A percentile compares a stretch with the other conserved stretches of the same genome.
Evolutionary conservation across 2,797 vertebrate genomes (phyloP).

Genomic region (Lophotriccus pileatus): DNA sequence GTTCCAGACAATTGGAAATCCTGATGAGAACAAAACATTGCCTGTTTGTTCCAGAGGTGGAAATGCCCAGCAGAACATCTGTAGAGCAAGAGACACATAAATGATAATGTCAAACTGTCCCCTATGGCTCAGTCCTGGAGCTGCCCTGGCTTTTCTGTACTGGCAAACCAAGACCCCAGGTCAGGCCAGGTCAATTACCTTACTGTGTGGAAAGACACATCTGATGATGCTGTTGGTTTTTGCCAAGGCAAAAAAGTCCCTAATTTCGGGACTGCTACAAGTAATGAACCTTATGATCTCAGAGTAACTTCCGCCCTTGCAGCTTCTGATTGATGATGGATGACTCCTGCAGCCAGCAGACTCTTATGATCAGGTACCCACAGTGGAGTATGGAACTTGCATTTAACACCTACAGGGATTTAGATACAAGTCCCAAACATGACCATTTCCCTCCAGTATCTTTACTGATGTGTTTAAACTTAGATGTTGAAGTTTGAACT

Average conservation of each 20-base stretch:
- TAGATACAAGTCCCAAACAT: not conserved
- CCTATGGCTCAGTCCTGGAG: not conserved
- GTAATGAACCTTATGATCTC: rapidly evolving
- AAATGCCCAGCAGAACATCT: not conserved
- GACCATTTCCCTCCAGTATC: not conserved
- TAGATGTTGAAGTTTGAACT: not conserved
- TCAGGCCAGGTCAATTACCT: not conserved
- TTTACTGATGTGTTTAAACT: not conserved
- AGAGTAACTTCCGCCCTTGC: not conserved
- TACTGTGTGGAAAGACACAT: not conserved
- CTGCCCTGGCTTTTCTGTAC: not conserved
- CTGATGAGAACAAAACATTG: not conserved
- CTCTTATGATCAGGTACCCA: not conserved
- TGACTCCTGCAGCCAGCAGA: not conserved
- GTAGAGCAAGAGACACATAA: not conserved
- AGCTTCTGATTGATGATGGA: not conserved
- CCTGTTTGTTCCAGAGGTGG: not conserved
- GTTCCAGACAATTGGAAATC: constrained; percentile 10
- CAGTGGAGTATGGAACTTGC: not conserved
- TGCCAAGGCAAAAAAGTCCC: not conserved
- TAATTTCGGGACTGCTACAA: not conserved
- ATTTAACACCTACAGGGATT: not conserved
- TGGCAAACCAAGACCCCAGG: not conserved
- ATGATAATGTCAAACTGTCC: not conserved
- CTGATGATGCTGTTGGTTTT: not conserved